These are phyloP conservation scores for Poecilia gillii DNA, from an alignment of 2,797 vertebrate genomes.

Conservation along the genomic window DNA sequence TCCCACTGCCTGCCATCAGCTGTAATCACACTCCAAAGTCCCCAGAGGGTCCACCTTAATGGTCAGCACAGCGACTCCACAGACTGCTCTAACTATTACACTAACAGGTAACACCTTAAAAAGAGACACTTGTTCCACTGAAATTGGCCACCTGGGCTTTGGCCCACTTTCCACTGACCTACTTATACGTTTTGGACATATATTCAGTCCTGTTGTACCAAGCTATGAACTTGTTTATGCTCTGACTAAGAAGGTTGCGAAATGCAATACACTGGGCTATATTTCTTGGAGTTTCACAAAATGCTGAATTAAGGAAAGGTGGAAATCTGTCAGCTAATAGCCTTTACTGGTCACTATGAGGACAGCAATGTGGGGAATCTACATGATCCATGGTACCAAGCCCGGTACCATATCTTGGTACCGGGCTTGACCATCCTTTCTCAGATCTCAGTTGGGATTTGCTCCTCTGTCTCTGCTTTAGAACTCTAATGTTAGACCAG, in stretches of 20 bases:
- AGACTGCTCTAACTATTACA: slow-evolving; percentile 19
- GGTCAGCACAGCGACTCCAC: slow-evolving; percentile 22
- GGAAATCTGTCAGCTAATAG: neutral
- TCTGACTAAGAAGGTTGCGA: neutral
- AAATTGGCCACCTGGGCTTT: slow-evolving; percentile 42
- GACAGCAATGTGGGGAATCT: neutral
- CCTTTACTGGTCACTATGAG: neutral
- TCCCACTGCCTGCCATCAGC: slow-evolving; percentile 23
- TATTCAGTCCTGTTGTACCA: neutral
- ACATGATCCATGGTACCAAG: neutral
- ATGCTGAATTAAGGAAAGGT: neutral
- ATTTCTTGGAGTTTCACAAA: neutral
- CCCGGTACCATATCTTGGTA: neutral
- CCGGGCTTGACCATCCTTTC: neutral
- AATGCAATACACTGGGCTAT: neutral
- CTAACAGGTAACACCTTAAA: slow-evolving; percentile 10
- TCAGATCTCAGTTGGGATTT: neutral
- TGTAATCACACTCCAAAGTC: slow-evolving; percentile 34
- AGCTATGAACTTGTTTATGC: slow-evolving; percentile 3
- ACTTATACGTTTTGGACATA: slow-evolving; percentile 11
- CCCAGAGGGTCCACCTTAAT: slow-evolving; percentile 34
- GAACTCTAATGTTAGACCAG: neutral
- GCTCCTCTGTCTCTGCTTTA: neutral
- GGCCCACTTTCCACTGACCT: slow-evolving; percentile 36
- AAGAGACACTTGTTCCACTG: slow-evolving; percentile 12